Evolutionary conservation across 2,113 vertebrate genomes (phyloP).

Genomic region (Symphodus melops): DNA sequence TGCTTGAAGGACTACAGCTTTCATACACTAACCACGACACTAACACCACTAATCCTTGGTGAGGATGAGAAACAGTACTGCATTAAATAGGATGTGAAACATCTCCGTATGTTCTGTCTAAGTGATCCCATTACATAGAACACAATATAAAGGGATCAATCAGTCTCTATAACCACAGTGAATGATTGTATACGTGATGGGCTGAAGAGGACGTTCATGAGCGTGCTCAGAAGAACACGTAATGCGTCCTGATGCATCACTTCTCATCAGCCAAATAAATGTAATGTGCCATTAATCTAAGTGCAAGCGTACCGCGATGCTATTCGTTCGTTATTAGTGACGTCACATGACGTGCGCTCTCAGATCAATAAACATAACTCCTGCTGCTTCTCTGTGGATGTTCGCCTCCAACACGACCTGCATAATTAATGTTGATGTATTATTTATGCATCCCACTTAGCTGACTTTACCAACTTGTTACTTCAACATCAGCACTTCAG

Average conservation of each 20-base stretch:
- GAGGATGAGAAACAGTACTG: neutral
- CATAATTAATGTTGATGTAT: neutral
- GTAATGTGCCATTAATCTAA: conserved; percentile 6
- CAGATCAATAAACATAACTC: conserved; percentile 15
- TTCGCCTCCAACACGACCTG: conserved; percentile 4
- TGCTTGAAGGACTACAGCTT: too few species aligned
- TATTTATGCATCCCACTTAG: conserved; percentile 1
- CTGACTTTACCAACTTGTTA: conserved; percentile 1
- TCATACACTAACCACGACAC: too few species aligned
- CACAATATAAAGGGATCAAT: neutral
- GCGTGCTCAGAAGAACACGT: conserved; percentile 2
- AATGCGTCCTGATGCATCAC: neutral
- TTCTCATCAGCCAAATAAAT: conserved; percentile 9
- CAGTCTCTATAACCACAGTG: neutral
- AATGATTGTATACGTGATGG: neutral
- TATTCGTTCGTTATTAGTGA: neutral
- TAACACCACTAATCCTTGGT: neutral
- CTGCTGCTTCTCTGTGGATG: neutral
- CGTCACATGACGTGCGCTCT: neutral
- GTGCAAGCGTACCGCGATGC: conserved; percentile 3
- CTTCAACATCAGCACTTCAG: conserved; percentile 7
- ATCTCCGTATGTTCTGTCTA: neutral
- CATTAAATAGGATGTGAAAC: neutral
- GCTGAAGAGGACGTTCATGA: neutral
- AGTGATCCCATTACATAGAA: neutral